These are phyloP conservation scores for Muntiacus muntjak DNA, from an alignment of 2,113 vertebrate genomes.

Conservation along the genomic window DNA sequence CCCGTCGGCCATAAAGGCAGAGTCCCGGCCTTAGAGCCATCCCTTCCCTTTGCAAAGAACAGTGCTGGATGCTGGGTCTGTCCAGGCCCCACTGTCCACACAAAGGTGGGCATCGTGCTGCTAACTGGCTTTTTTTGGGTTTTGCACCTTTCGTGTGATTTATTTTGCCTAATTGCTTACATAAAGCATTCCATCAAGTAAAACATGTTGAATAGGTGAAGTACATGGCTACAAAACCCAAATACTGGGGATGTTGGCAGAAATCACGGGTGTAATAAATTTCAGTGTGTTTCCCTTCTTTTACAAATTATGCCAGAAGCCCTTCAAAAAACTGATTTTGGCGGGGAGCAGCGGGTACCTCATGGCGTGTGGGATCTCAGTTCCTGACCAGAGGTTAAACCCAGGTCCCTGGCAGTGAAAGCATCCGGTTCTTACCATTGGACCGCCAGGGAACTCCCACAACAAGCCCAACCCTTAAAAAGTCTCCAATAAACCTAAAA, in stretches of 20 bases:
- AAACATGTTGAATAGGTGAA: neutral
- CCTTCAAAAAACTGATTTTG: neutral
- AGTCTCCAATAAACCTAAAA: neutral
- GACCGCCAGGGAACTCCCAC: neutral
- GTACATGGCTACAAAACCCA: neutral
- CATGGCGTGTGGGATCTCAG: neutral
- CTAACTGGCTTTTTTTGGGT: neutral
- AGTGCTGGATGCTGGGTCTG: neutral
- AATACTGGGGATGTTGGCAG: neutral
- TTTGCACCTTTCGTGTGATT: neutral
- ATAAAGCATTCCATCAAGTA: neutral
- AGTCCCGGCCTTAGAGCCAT: rapidly evolving
- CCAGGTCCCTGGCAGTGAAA: neutral
- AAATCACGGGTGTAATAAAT: neutral
- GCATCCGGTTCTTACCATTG: neutral
- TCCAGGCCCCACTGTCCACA: neutral
- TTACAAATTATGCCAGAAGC: neutral
- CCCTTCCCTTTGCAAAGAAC: neutral
- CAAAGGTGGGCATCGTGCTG: rapidly evolving
- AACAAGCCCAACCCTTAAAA: neutral
- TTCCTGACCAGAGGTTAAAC: neutral
- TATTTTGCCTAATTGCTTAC: neutral
- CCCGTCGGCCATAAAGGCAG: neutral
- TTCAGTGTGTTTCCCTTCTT: neutral
- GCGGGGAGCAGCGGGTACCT: neutral